A percentile compares a stretch with the other conserved stretches of the same genome.
phyloP scores from a whole-genome alignment of 2,888 invertebrate species.

The Tenthredo livida region DNA sequence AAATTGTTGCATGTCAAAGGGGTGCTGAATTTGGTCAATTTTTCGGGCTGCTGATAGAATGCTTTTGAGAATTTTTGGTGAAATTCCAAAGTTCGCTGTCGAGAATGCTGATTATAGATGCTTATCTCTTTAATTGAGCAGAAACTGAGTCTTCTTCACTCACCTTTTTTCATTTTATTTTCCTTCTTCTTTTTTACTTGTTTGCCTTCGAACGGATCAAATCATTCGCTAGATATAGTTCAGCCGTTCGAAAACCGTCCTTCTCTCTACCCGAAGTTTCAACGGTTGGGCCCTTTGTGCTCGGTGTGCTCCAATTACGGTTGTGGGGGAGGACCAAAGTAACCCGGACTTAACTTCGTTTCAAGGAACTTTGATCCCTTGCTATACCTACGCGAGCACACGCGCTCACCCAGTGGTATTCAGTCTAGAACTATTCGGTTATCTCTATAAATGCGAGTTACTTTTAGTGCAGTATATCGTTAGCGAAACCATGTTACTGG shows the following conservation, averaged over 20 bases:
- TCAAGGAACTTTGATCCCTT: slow-evolving; percentile 67
- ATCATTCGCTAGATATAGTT: slow-evolving; percentile 33
- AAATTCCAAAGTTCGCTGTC: background rate
- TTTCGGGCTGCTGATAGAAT: background rate
- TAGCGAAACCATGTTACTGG: slow-evolving; percentile 19
- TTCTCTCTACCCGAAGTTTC: slow-evolving; percentile 26
- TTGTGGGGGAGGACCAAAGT: slow-evolving; percentile 43
- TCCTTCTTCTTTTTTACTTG: background rate
- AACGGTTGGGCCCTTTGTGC: slow-evolving; percentile 45
- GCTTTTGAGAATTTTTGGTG: background rate
- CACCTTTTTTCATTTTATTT: background rate
- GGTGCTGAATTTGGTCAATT: background rate
- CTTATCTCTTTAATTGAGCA: background rate
- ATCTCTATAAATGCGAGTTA: slow-evolving; percentile 23
- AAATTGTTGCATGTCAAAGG: background rate
- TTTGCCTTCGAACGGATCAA: slow-evolving; percentile 25
- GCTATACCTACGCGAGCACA: slow-evolving; percentile 30
- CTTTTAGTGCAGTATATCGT: slow-evolving; percentile 27
- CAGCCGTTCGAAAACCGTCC: slow-evolving; percentile 29
- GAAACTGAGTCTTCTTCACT: background rate
- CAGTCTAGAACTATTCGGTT: slow-evolving; percentile 37
- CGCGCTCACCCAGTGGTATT: slow-evolving; percentile 46
- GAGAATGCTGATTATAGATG: background rate
- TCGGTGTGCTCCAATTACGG: slow-evolving; percentile 46
- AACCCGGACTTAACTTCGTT: slow-evolving; percentile 64